Evolutionary conservation across 1,140 invertebrate genomes (phyloP).

Genomic region (Temnothorax nylanderi): DNA sequence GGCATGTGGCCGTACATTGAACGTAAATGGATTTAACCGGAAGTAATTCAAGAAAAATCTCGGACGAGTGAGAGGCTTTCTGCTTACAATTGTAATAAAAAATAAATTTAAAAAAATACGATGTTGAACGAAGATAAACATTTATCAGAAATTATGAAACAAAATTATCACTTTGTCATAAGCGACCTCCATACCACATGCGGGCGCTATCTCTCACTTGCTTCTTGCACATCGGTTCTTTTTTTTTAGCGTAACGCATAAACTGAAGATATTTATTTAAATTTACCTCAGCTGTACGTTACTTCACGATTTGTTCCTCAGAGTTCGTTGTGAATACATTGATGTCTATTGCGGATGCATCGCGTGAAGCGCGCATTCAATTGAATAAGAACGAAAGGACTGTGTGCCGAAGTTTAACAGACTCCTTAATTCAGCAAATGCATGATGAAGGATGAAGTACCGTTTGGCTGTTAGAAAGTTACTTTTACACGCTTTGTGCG

Average conservation of each 20-base stretch:
- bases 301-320: neutral
- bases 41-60: neutral
- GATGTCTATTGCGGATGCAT: neutral
- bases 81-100: neutral
- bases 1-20: neutral
- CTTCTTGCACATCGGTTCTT: neutral
- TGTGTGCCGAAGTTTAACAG: neutral
- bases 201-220: neutral
- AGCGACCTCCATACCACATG: neutral
- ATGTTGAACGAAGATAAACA: neutral
- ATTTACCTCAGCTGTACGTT: neutral
- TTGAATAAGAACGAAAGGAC: neutral
- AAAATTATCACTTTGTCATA: neutral
- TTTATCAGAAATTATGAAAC: conserved; percentile 28
- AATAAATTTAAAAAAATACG: neutral
- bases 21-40: neutral
- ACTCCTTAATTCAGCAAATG: conserved; percentile 12
- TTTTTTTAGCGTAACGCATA: neutral
- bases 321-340: neutral
- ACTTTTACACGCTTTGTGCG: conserved; percentile 44
- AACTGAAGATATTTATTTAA: conserved; percentile 1
- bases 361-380: neutral
- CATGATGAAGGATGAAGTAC: conserved; percentile 4
- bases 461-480: conserved; percentile 47
- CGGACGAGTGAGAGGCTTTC: neutral